Conservation (phyloP, 1,140 invertebrate species). For the Drepana arcuata region DNA sequence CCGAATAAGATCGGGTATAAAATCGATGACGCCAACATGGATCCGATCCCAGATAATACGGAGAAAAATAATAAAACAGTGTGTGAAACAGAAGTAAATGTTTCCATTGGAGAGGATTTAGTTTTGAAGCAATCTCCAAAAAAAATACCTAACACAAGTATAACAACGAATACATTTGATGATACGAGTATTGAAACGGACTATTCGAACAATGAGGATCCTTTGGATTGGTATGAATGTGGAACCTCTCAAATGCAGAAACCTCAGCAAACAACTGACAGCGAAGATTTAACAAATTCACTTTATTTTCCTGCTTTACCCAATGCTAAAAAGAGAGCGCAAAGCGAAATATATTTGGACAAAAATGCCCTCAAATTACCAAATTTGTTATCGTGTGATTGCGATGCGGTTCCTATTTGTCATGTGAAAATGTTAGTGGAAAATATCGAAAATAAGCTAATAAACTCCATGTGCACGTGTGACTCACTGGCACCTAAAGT, state of each 20-base stretch:
- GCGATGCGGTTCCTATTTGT: constrained; percentile 51
- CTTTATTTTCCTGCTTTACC: constrained; percentile 22
- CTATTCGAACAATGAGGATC: constrained; percentile 9
- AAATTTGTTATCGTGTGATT: constrained; percentile 27
- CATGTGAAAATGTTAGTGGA: constrained; percentile 61
- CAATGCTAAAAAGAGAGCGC: constrained; percentile 2
- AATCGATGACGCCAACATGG: background rate
- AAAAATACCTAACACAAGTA: constrained; percentile 10
- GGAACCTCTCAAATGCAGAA: background rate
- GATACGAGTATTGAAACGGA: constrained; percentile 10
- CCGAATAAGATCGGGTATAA: background rate
- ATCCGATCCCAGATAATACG: background rate
- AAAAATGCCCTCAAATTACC: constrained; percentile 13
- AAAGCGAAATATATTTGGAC: constrained; percentile 10
- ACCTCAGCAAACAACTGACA: constrained; percentile 8
- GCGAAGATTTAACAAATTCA: constrained; percentile 21
- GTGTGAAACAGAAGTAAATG: constrained; percentile 16
- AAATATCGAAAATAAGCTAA: constrained; percentile 47
- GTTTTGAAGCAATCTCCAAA: constrained; percentile 28
- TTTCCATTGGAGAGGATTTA: constrained; percentile 19
- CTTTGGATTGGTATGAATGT: constrained; percentile 13
- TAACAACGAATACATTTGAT: constrained; percentile 19
- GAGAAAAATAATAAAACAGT: background rate
- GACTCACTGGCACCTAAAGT: constrained; percentile 37
- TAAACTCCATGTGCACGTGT: constrained; percentile 44